These are phyloP conservation scores for Idaea dimidiata DNA, from an alignment of 2,888 invertebrate species.

Conservation along the genomic window DNA sequence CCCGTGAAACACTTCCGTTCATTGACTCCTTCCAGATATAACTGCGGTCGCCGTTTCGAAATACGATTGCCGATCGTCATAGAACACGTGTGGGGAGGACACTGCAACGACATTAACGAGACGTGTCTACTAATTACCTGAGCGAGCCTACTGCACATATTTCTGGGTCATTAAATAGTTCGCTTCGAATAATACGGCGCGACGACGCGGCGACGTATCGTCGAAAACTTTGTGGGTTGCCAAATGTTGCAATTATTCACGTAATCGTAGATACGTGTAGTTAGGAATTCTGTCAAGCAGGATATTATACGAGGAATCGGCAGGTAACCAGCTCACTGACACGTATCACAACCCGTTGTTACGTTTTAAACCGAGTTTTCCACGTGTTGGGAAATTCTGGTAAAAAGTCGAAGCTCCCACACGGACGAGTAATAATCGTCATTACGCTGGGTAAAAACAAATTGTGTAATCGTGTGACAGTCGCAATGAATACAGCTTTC, in stretches of 20 bases:
- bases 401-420: constrained; percentile 74
- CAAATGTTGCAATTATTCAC: constrained; percentile 43
- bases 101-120: constrained; percentile 32
- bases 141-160: constrained; percentile 48
- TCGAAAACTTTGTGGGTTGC: constrained; percentile 7
- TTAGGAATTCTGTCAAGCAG: constrained; percentile 56
- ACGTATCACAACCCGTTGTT: constrained; percentile 75
- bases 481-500: constrained; percentile 57
- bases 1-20: constrained; percentile 79
- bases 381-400: constrained; percentile 67
- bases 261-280: constrained; percentile 40
- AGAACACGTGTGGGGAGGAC: constrained; percentile 48
- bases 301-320: constrained; percentile 60
- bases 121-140: constrained; percentile 25
- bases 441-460: constrained; percentile 54
- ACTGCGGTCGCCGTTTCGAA: constrained; percentile 67
- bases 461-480: constrained; percentile 55
- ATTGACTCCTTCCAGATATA: constrained; percentile 79
- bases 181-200: constrained; percentile 36
- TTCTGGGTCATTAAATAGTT: constrained; percentile 51
- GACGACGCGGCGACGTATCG: constrained; percentile 30
- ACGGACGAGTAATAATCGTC: constrained; percentile 65
- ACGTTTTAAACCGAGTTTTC: constrained; percentile 71
- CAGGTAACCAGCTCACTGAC: constrained; percentile 53
- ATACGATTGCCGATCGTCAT: constrained; percentile 57